These are phyloP conservation scores for Parambassis ranga DNA, from an alignment of 2,797 vertebrate species.

Conservation along the genomic window DNA sequence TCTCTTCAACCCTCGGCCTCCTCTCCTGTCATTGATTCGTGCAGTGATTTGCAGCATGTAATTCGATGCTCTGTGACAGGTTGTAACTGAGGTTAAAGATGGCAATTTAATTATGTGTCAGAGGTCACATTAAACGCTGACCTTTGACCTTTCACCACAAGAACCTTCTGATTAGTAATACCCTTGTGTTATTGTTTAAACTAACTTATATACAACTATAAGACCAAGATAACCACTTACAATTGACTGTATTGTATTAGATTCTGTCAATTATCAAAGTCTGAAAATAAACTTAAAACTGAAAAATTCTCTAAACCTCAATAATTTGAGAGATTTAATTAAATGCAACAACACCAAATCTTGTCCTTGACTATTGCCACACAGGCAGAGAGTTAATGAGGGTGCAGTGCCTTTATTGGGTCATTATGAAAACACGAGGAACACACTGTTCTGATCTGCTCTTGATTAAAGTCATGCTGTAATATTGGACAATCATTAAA, in stretches of 20 bases:
- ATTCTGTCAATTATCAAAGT: too few species aligned
- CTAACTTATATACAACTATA: background rate
- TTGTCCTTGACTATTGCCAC: background rate
- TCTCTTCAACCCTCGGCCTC: slow-evolving; percentile 17
- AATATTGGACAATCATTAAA: too few species aligned
- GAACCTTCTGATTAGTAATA: slow-evolving; percentile 60
- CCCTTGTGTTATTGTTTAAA: slow-evolving; percentile 54
- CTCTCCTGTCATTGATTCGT: slow-evolving; percentile 64
- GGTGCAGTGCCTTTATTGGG: background rate
- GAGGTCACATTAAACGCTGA: slow-evolving; percentile 78
- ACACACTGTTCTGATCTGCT: too few species aligned
- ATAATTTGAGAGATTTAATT: background rate
- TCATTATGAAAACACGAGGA: background rate
- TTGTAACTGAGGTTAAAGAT: slow-evolving; percentile 83
- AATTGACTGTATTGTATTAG: too few species aligned
- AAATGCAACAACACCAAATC: background rate
- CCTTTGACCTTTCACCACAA: slow-evolving; percentile 58
- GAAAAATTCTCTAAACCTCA: too few species aligned
- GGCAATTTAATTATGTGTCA: slow-evolving; percentile 83
- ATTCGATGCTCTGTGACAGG: slow-evolving; percentile 76
- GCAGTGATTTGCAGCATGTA: slow-evolving; percentile 73
- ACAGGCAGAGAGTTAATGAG: background rate
- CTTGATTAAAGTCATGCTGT: too few species aligned
- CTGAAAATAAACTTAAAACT: too few species aligned
- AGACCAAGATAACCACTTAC: too few species aligned